Evolutionary conservation across 37 sponge, comb jelly and placozoan genomes (phyloP), one percentile per base, ranked within the genome.

Genomic region (Dysidea cf. avara): DNA sequence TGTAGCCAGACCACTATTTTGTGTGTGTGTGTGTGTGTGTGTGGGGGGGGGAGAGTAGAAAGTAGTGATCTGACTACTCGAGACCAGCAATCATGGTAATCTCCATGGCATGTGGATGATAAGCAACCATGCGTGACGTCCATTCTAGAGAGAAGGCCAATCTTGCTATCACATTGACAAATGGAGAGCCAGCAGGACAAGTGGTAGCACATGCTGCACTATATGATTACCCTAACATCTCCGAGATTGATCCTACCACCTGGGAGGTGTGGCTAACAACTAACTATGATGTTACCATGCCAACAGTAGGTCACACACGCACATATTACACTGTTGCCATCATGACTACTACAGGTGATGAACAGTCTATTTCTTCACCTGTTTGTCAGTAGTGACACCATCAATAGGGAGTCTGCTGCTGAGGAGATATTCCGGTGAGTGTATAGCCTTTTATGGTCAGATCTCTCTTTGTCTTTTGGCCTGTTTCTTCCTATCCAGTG

Each of bases 331-430:
- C 36, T 52, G 31, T 7, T 24, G 38, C 64, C 33, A 25, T 28
- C 37, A 7, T 43, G 32, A 3, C 7, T n/a, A 57, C 53, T 75
- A 46, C 81, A 96, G 93, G 90, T 96, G 18, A 33, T 94, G 40
- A 98, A 94, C 69, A 77, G 83, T 24, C 78, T 98, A 21, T 98
- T 95, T 51, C 69, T 94, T 28, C 82, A 81, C 59, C 66, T 93
- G 30, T 92, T 98, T 79, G 90, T 89, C 36, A 87, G 84, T 18
- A 87, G 82, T 28, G 94, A 87, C 50, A 87, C 56, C 0, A 85
- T 73, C 72, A 54, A 66, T 43, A 9, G 7, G 4, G 70, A 74
- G 30, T 83, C 81, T 29, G 90, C 87, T 7, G 62, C 63, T 17
- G 22, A 65, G 1, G 96, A 96, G 40, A 78, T 88, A 17, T 77